These are phyloP conservation scores for Smithornis capensis DNA, from an alignment of 2,113 vertebrate genomes.

Conservation along the genomic window DNA sequence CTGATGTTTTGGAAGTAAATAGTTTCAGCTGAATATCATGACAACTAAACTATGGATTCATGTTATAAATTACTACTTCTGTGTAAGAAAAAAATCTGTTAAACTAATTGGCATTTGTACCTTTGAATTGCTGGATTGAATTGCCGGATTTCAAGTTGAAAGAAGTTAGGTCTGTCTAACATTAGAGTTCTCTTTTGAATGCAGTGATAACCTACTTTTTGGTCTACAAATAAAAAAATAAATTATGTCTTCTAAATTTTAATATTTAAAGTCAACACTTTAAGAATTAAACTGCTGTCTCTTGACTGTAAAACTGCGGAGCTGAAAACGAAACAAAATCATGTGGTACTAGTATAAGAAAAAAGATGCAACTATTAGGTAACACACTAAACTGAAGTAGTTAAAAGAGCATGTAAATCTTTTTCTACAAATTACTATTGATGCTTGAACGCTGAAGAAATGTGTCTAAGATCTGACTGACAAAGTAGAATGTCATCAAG, in stretches of 20 bases:
- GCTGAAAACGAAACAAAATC: not conserved
- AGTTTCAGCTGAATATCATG: not conserved
- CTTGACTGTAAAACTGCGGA: not conserved
- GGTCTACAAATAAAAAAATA: not conserved
- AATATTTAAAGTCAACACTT: not conserved
- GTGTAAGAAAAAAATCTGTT: not conserved
- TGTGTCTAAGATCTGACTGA: not conserved
- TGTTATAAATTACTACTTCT: not conserved
- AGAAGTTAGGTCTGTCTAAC: not conserved
- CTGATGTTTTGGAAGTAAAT: not conserved
- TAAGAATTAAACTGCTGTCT: not conserved
- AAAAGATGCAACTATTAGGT: not conserved
- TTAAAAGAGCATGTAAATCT: not conserved
- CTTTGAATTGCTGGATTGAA: not conserved
- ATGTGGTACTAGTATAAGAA: not conserved
- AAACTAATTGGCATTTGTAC: not conserved
- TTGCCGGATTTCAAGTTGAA: not conserved
- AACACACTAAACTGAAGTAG: not conserved
- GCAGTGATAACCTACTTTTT: not conserved
- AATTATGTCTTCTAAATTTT: not conserved
- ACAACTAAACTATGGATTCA: not conserved
- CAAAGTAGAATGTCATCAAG: not conserved
- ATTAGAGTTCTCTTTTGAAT: not conserved
- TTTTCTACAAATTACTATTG: not conserved
- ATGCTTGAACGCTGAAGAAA: not conserved